Percentiles rank a stretch among this genome's conserved stretches.
These are phyloP conservation scores for Penaeus japonicus DNA, from an alignment of 1,140 invertebrate species.

Conservation along the genomic window DNA sequence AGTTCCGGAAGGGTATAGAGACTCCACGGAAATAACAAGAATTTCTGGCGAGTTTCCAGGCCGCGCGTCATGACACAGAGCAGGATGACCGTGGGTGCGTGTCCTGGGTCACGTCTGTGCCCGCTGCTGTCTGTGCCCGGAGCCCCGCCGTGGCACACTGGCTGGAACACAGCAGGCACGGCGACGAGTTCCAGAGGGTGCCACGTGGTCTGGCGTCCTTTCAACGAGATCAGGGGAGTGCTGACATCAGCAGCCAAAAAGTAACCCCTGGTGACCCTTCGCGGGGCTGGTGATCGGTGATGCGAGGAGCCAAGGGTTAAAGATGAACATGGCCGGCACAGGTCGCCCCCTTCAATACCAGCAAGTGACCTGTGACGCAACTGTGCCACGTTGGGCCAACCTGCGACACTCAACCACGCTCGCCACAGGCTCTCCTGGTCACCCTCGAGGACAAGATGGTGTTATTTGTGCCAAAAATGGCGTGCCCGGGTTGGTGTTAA, in stretches of 20 bases:
- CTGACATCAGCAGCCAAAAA: not conserved
- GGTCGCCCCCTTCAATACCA: not conserved
- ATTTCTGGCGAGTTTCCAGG: no score
- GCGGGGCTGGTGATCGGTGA: not conserved
- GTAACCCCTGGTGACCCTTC: not conserved
- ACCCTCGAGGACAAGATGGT: not conserved
- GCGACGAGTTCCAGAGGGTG: no score
- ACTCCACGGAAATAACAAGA: no score
- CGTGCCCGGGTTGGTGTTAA: not conserved
- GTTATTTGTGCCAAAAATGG: not conserved
- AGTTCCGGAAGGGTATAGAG: no score
- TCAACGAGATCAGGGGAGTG: no score
- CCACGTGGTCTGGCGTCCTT: no score
- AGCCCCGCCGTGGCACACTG: no score
- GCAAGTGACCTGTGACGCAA: conserved; percentile 1
- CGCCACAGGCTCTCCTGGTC: not conserved
- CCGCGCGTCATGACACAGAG: no score
- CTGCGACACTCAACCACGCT: not conserved
- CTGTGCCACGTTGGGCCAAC: not conserved
- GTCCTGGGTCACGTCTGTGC: no score
- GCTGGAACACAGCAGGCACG: no score
- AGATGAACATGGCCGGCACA: not conserved
- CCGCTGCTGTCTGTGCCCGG: no score
- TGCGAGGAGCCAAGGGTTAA: not conserved
- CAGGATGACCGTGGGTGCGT: no score